phyloP scores from a whole-genome alignment of 2,888 invertebrate species.

The Chalcis sispes region DNA sequence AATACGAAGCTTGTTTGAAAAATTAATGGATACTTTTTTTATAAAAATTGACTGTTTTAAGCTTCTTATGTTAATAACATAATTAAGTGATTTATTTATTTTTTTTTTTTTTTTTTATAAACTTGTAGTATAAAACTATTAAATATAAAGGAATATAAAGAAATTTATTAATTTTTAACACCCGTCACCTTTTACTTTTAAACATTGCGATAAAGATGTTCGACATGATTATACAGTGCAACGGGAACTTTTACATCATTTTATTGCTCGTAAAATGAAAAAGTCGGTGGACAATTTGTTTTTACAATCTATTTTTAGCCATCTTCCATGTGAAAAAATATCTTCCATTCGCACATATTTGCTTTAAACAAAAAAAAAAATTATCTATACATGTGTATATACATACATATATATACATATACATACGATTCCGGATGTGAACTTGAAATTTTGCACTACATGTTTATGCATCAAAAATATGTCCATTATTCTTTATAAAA shows the following conservation, averaged over 20 bases:
- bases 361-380: conserved; percentile 3
- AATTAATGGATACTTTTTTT: too few species aligned
- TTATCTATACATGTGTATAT: too few species aligned
- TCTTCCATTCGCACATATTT: not conserved
- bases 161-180: too few species aligned
- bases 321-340: not conserved
- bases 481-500: not conserved
- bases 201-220: not conserved
- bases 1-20: too few species aligned
- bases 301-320: conserved; percentile 23
- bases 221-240: not conserved
- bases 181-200: too few species aligned
- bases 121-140: too few species aligned
- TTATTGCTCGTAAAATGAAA: conserved; percentile 14
- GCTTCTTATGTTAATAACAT: too few species aligned
- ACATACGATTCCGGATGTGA: not conserved
- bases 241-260: not conserved
- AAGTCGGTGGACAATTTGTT: not conserved
- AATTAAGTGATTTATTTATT: too few species aligned
- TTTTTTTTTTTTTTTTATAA: too few species aligned
- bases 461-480: conserved; percentile 1
- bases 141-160: too few species aligned
- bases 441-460: not conserved
- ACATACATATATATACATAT: not conserved
- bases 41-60: too few species aligned